These are phyloP conservation scores for Sarcophaga carnaria DNA, from an alignment of 2,888 invertebrate species.

Conservation along the genomic window DNA sequence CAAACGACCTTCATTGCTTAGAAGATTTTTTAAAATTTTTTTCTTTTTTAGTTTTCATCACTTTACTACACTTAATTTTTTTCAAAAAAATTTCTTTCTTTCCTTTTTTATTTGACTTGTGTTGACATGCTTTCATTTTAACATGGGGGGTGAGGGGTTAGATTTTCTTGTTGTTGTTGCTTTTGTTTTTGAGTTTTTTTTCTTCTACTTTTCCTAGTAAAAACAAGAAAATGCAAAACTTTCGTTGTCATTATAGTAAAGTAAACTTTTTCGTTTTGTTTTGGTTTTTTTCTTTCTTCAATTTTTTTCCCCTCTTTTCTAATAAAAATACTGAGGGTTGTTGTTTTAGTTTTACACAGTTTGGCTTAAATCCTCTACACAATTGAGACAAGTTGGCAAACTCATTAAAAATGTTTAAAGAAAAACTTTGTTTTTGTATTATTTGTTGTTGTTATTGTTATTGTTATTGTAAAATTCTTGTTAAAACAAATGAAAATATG, in stretches of 20 bases:
- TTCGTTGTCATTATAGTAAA: slow-evolving; percentile 53
- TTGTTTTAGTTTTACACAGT: slow-evolving; percentile 6
- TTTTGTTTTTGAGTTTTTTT: slow-evolving; percentile 3
- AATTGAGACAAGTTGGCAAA: slow-evolving; percentile 66
- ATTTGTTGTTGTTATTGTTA: background rate
- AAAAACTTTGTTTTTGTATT: slow-evolving; percentile 9
- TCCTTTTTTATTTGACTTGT: slow-evolving; percentile 38
- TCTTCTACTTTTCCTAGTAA: no score
- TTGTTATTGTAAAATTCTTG: no score
- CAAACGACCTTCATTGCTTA: slow-evolving; percentile 47
- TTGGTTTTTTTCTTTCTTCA: background rate
- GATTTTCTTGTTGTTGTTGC: slow-evolving; percentile 35
- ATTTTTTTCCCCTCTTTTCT: no score
- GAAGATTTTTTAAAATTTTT: background rate
- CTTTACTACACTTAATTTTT: background rate
- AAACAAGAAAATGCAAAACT: slow-evolving; percentile 30
- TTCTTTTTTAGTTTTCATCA: background rate
- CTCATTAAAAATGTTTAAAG: slow-evolving; percentile 65
- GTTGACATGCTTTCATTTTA: slow-evolving; percentile 56
- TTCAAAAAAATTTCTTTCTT: background rate
- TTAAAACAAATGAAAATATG: no score
- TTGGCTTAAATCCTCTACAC: slow-evolving; percentile 40
- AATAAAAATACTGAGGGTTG: slow-evolving; percentile 21
- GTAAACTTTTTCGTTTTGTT: slow-evolving; percentile 13
- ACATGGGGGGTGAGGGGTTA: slow-evolving; percentile 17